Percentiles rank a stretch among this genome's conserved stretches.
These are phyloP conservation scores for Hippocampus mohnikei DNA, from an alignment of 2,113 vertebrate genomes.

Conservation along the genomic window DNA sequence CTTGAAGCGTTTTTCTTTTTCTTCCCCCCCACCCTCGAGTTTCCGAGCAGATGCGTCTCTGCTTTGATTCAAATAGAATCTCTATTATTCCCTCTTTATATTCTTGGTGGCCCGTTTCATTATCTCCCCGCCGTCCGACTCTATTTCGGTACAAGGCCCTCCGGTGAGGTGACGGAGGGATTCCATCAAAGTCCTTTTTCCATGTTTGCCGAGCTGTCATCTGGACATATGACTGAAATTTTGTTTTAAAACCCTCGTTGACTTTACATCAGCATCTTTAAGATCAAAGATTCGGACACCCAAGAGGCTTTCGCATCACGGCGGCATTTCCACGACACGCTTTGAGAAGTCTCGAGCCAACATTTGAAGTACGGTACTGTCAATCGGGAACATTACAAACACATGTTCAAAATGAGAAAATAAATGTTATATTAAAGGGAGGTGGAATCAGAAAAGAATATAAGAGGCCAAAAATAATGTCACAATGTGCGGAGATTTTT, in stretches of 20 bases:
- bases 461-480: too few relatives aligned
- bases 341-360: not conserved
- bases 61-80: not conserved
- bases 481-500: too few relatives aligned
- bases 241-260: not conserved
- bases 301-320: not conserved
- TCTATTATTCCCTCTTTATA: not conserved
- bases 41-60: not conserved
- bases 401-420: too few relatives aligned
- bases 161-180: not conserved
- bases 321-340: not conserved
- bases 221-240: not conserved
- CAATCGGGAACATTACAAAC: too few relatives aligned
- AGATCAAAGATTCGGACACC: not conserved
- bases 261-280: not conserved
- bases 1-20: not conserved
- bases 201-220: not conserved
- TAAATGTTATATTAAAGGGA: too few relatives aligned
- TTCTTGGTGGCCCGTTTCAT: not conserved
- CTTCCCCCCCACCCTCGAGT: not conserved
- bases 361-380: not conserved
- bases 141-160: not conserved
- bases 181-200: not conserved
- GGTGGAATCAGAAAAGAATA: too few relatives aligned
- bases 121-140: not conserved